Base-by-base conservation (phyloP, 1,140 invertebrate species). In the Drosophila carrolli region DNA sequence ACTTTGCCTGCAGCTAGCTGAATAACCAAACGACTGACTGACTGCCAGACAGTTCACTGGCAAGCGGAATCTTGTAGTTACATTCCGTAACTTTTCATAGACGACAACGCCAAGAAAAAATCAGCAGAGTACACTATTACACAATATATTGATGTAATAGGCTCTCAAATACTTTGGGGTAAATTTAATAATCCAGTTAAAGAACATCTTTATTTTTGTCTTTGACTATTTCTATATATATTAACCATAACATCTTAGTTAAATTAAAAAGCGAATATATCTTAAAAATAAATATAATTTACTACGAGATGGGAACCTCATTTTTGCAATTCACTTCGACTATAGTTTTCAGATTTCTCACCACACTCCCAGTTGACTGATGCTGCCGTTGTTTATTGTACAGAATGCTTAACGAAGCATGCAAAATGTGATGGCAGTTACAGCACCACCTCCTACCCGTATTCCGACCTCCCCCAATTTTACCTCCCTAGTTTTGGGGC, bases 331-430 rank as follows among this genome's bases (percentile, higher is more conserved):
- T 23, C 2, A 3, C 8, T 32, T 7, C 6, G 48, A 56, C 51
- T 60, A 43, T 66, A 48, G 19, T 16, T 38, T 7, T 10, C 44
- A 60, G 32, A 46, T 47, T 11, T 19, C 59, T 23, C 43, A 10
- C 11, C 8, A 29, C 23, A 50, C 37, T 44, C 32, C 41, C 46
- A 10, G 19, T 44, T 29, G 43, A 29, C 35, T 55, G 70, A 23
- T 46, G 62, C 38, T 63, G 58, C 61, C 51, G 56, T 57, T 78
- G 57, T 82, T 70, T 50, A 63, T 70, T 89, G 80, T 63, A 81
- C 70, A 75, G 81, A 84, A 89, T 89, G 85, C 71, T 89, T 78
- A 89, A 89, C 85, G 80, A 89, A 90, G 73, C 85, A 84, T 89
- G 77, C 71, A 84, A 89, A 90, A 89, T 84, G 88, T 62, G 84